Base-by-base conservation (phyloP, 2,113 vertebrate genomes). In the Psilopsiagon aurifrons region DNA sequence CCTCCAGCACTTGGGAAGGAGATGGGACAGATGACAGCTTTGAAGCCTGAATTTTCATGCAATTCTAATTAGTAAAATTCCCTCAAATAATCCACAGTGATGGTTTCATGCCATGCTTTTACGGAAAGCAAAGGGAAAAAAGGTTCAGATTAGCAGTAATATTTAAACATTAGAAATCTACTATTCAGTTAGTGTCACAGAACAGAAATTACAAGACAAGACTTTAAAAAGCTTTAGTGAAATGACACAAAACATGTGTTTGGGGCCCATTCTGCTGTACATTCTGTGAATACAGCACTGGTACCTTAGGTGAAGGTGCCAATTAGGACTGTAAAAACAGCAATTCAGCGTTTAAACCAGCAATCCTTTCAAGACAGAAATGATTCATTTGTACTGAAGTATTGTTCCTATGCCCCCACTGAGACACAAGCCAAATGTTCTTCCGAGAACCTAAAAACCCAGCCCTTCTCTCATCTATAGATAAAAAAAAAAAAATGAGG, bases 61-160 rank as follows among this genome's bases (percentile, higher is more conserved):
- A 95, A 94, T 83, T 93, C 92, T 95, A 96, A 95, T 88, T 82
- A 86, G 49, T 60, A 90, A 95, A 96, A 88, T 86, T 90, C 76
- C 60, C 55, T 94, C 74, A 83, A 87, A 96, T 88, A 92, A 94
- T 84, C 73, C 75, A 75, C 43, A 94, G 90, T 12, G 31, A 92
- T 5, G 6, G 33, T 71, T 86, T 92, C 68, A 44, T 35, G 88
- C 59, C 43, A 27, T 41, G 37, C 63, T 90, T 87, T 86, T 83
- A 94, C 18, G 51, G 17, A 75, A 88, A 83, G 43, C 2, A 0
- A 3, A 49, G 35, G 13, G 1, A 2, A 64, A 69, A 79, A 23
- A 22, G 11, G 10, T 88, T 92, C 55, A 47, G 73, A 78, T 83
- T 71, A 83, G 35, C 57, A 81, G 33, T 64, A 75, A 71, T 67